Conservation (phyloP, 1,140 invertebrate species). For the Onthophagus taurus region DNA sequence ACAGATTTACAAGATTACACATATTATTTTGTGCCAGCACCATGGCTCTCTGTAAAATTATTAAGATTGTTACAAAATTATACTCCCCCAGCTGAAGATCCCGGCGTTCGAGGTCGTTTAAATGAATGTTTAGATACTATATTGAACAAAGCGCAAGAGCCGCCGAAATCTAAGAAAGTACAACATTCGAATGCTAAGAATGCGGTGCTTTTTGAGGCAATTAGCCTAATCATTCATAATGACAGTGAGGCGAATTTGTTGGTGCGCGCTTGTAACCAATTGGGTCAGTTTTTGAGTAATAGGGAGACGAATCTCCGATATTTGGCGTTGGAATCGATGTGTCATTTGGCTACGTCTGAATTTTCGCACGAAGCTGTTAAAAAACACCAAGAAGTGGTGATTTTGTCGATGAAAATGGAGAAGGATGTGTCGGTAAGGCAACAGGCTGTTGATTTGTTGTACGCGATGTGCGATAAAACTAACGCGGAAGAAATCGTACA, state of each 20-base stretch:
- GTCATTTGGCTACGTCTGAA: slow-evolving; percentile 96
- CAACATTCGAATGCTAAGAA: slow-evolving; percentile 99
- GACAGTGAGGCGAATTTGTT: slow-evolving; percentile 88
- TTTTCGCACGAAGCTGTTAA: slow-evolving; percentile 99
- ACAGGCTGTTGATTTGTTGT: slow-evolving; percentile 96
- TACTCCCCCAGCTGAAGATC: slow-evolving; percentile 89
- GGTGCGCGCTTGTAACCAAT: slow-evolving; percentile 96
- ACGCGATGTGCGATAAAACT: slow-evolving; percentile 99
- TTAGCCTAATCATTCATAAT: slow-evolving; percentile 99
- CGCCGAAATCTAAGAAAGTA: slow-evolving; percentile 99
- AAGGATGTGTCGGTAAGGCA: slow-evolving; percentile 98
- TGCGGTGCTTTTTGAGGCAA: slow-evolving; percentile 98
- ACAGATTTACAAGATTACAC: slow-evolving; percentile 99
- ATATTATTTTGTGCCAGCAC: slow-evolving; percentile 99
- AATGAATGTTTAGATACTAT: slow-evolving; percentile 99
- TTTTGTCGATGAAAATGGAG: slow-evolving; percentile 98
- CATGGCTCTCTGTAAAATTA: slow-evolving; percentile 98
- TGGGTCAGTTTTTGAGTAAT: slow-evolving; percentile 97
- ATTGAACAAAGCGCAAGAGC: slow-evolving; percentile 98
- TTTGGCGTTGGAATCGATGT: slow-evolving; percentile 98
- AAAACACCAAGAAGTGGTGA: slow-evolving; percentile 99
- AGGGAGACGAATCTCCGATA: slow-evolving; percentile 98
- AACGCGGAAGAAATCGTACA: slow-evolving; percentile 99
- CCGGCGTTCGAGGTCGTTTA: slow-evolving; percentile 85
- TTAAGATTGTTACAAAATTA: slow-evolving; percentile 96